A percentile compares a stretch with the other conserved stretches of the same genome.
Evolutionary conservation across 2,797 vertebrate species (phyloP).

Genomic region (Trematomus bernacchii): DNA sequence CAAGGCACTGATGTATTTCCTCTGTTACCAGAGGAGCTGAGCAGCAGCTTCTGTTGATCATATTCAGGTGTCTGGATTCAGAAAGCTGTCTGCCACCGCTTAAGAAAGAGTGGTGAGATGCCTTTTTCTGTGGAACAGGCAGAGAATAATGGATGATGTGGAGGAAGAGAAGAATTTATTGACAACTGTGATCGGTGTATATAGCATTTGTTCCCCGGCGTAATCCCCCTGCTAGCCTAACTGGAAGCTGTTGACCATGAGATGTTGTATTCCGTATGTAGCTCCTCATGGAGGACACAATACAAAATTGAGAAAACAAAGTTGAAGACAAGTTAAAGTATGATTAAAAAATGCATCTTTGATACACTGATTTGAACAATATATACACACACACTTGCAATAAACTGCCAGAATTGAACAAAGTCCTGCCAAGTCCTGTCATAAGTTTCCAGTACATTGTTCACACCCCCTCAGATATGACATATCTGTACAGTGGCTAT

Average conservation of each 20-base stretch:
- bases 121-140: conserved; percentile 37
- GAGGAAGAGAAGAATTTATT: conserved; percentile 64
- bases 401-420: neutral
- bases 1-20: conserved; percentile 81
- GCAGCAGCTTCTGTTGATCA: conserved; percentile 70
- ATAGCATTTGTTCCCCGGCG: conserved; percentile 55
- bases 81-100: conserved; percentile 60
- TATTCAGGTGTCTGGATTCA: conserved; percentile 75
- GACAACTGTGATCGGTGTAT: conserved; percentile 66
- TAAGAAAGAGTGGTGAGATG: conserved; percentile 54
- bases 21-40: conserved; percentile 69
- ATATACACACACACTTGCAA: neutral
- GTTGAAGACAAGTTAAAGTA: neutral
- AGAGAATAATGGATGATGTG: conserved; percentile 63
- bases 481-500: conserved; percentile 10
- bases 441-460: conserved; percentile 29
- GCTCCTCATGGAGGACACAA: conserved; percentile 33
- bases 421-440: conserved; percentile 13
- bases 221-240: conserved; percentile 45
- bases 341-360: conserved; percentile 29
- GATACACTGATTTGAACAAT: conserved; percentile 29
- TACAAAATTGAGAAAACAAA: conserved; percentile 33
- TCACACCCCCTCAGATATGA: conserved; percentile 35
- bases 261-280: conserved; percentile 50
- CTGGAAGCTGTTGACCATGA: conserved; percentile 57